Evolutionary conservation across 2,888 invertebrate genomes (phyloP).

Genomic region (Mythimna lalbum): DNA sequence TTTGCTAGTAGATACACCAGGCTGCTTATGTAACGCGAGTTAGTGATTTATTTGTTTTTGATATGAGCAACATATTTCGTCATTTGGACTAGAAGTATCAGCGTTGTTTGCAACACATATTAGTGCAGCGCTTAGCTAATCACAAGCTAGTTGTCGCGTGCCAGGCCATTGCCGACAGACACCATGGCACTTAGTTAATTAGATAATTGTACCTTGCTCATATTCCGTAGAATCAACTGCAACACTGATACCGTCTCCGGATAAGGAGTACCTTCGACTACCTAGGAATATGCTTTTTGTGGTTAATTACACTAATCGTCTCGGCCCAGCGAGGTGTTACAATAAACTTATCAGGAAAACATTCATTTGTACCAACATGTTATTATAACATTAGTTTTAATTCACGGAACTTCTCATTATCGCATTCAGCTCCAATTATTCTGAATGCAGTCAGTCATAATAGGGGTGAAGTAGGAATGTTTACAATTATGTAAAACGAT

Average conservation of each 20-base stretch:
- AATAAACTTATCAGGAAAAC: slow-evolving; percentile 29
- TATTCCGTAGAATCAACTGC: slow-evolving; percentile 10
- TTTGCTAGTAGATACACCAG: not conserved
- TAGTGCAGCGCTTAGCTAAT: slow-evolving; percentile 15
- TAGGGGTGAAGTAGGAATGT: slow-evolving; percentile 16
- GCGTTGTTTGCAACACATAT: slow-evolving; percentile 14
- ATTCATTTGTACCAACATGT: slow-evolving; percentile 30
- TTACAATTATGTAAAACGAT: slow-evolving; percentile 22
- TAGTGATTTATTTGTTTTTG: not conserved
- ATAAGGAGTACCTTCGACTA: slow-evolving; percentile 12
- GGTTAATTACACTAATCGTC: slow-evolving; percentile 21
- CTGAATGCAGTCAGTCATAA: slow-evolving; percentile 11
- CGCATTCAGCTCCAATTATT: slow-evolving; percentile 22
- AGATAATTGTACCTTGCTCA: slow-evolving; percentile 12
- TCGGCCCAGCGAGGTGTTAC: slow-evolving; percentile 15
- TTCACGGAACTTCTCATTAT: slow-evolving; percentile 39
- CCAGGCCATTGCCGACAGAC: slow-evolving; percentile 25
- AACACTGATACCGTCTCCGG: slow-evolving; percentile 27
- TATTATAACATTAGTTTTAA: slow-evolving; percentile 24
- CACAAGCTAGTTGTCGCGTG: slow-evolving; percentile 24
- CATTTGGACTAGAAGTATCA: slow-evolving; percentile 2
- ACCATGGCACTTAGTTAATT: slow-evolving; percentile 10
- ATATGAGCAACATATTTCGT: not conserved
- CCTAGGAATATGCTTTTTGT: not conserved
- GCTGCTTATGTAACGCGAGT: not conserved